Evolutionary conservation across 2,113 vertebrate genomes (phyloP).

Genomic region (Gracilinanus agilis): DNA sequence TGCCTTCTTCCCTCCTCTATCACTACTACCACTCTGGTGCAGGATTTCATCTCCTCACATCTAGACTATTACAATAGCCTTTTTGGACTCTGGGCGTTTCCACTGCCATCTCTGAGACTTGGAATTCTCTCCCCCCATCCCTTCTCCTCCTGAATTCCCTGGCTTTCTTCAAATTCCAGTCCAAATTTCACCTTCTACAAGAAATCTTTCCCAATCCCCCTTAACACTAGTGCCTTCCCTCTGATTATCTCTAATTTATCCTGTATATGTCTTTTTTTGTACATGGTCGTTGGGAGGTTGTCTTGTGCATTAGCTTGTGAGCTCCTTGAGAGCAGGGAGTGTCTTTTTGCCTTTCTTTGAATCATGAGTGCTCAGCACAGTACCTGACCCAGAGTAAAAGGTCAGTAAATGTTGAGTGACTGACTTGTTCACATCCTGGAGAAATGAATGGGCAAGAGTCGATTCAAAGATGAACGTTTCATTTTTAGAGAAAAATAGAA

Average conservation of each 20-base stretch:
- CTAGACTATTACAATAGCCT: not conserved
- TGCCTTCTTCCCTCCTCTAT: not conserved
- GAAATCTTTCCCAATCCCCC: not conserved
- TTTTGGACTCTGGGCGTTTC: not conserved
- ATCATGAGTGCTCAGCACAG: not conserved
- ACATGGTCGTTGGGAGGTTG: not conserved
- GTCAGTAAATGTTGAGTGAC: not conserved
- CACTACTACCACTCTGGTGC: not conserved
- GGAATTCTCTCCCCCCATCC: not conserved
- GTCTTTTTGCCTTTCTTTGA: not conserved
- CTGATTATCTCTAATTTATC: not conserved
- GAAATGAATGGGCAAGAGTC: not conserved
- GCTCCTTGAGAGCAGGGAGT: not conserved
- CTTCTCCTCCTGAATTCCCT: not conserved
- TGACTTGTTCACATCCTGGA: not conserved
- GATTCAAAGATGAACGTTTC: not conserved
- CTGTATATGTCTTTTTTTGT: not conserved
- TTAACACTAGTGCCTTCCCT: not conserved
- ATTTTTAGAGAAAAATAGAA: not conserved
- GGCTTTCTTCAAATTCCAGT: not conserved
- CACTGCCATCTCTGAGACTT: not conserved
- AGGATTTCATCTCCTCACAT: not conserved
- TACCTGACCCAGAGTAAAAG: not conserved
- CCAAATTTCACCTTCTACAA: not conserved
- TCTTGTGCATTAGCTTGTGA: not conserved